Conservation (phyloP, 2,113 vertebrate species). For the Aix galericulata region DNA sequence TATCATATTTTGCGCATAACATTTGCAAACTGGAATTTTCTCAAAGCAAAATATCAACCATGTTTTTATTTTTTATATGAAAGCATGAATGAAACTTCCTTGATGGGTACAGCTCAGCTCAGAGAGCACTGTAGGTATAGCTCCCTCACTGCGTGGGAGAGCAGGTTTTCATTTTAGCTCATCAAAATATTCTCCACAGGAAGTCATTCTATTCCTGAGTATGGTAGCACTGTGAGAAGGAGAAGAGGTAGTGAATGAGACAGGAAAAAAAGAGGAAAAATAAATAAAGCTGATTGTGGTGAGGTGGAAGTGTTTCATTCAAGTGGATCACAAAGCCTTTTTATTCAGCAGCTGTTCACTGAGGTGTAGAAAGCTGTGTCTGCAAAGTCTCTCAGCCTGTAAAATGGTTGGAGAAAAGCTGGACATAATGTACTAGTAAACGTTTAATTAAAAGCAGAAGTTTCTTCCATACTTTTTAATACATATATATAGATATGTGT, state of each 20-base stretch:
- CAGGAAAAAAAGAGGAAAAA: not conserved
- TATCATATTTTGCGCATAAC: not conserved
- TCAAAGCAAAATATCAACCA: not conserved
- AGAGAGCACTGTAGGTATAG: not conserved
- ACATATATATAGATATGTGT: conserved; percentile 8
- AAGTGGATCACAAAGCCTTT: conserved; percentile 17
- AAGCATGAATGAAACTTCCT: conserved; percentile 26
- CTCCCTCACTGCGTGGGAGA: not conserved
- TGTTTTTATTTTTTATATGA: not conserved
- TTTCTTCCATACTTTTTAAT: conserved; percentile 46
- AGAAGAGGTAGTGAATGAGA: conserved; percentile 26
- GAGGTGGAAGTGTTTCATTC: not conserved
- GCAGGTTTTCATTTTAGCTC: conserved; percentile 22
- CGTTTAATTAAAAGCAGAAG: conserved; percentile 52
- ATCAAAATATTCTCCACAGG: conserved; percentile 4
- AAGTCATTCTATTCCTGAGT: conserved; percentile 23
- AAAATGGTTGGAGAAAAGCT: conserved; percentile 25
- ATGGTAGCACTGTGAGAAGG: conserved; percentile 28
- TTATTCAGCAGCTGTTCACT: conserved; percentile 68
- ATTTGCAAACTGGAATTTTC: not conserved
- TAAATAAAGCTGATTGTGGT: conserved; percentile 22
- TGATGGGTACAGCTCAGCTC: conserved; percentile 44
- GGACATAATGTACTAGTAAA: conserved; percentile 19
- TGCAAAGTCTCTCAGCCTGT: conserved; percentile 27
- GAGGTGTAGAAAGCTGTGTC: conserved; percentile 42